Evolutionary conservation across 2,113 vertebrate genomes (phyloP), one percentile per base, ranked within the genome.

Genomic region (Melanostigma gelatinosum): DNA sequence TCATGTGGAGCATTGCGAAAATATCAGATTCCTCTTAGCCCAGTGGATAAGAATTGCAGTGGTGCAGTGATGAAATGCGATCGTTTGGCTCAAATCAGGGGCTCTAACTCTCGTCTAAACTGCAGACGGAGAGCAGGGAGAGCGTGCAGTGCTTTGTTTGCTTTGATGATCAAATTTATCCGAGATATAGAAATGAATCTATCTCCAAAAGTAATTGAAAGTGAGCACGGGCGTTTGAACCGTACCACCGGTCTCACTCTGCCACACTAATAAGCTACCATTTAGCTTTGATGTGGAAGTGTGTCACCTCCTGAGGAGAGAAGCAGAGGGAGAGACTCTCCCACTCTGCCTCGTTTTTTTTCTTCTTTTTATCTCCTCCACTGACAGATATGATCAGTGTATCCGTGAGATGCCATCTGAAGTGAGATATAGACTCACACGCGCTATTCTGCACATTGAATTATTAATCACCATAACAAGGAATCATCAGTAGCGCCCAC

Each of bases 211-310:
- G 80, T 87, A 89, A 91, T 86, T 92, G 91, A 93, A 92, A 92
- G 89, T 72, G 80, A 93, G 87, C 75, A 42, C 5, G 38, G 75
- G 71, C 18, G 63, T 90, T 91, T 89, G 86, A 93, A 90, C 83
- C 16, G 24, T 48, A 54, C 67, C 80, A 75, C 61, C n/a, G 40
- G 84, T 76, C 83, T 81, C 73, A 79, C 80, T 83, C 83, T 74
- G 85, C 76, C 80, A 68, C 82, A 75, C 82, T 93, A 93, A 93
- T 91, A 93, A 92, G 87, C 87, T 71, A 60, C 88, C 79, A 80
- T 87, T 86, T 54, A 63, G 78, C 93, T 94, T 93, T 93, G 90
- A 94, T 92, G 89, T 90, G 81, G 44, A 88, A 91, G 86, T 89
- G 85, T 93, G 93, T 92, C 92, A 89, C 86, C 85, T 90, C 91